Evolutionary conservation across 35 echinoderm and acorn worm species (phyloP).

Genomic region (Apostichopus japonicus): DNA sequence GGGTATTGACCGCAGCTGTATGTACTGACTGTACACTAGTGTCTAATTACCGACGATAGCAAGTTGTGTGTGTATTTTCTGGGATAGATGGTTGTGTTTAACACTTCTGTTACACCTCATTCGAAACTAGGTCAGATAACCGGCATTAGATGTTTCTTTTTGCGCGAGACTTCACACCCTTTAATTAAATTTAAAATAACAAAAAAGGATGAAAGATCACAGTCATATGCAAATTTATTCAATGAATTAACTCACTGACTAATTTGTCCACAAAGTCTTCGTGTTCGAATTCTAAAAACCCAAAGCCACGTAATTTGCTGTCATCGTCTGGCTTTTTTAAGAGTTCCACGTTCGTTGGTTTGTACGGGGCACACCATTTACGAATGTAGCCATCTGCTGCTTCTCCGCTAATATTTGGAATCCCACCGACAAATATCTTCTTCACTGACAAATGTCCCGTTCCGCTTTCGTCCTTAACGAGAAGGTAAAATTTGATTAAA

Average conservation of each 20-base stretch:
- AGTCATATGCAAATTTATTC: too few species aligned
- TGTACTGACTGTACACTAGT: too few species aligned
- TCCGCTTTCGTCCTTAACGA: neutral
- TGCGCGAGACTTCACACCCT: too few species aligned
- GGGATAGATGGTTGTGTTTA: too few species aligned
- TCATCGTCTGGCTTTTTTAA: neutral
- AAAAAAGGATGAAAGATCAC: too few species aligned
- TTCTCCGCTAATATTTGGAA: neutral
- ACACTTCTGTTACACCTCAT: too few species aligned
- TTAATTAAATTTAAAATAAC: too few species aligned
- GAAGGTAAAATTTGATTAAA: neutral
- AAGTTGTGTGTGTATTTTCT: too few species aligned
- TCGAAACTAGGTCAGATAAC: too few species aligned
- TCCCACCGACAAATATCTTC: conserved; percentile 31
- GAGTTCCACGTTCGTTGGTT: neutral
- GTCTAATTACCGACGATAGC: too few species aligned
- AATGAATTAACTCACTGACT: neutral
- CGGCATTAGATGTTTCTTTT: too few species aligned
- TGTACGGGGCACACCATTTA: neutral
- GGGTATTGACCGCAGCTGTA: too few species aligned
- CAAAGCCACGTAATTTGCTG: conserved; percentile 12
- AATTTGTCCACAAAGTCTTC: conserved; percentile 28
- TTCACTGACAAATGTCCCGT: neutral
- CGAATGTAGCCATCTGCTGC: neutral
- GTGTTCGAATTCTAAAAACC: conserved; percentile 36